These are phyloP conservation scores for Zaprionus davidi DNA, from an alignment of 1,140 invertebrate species.

Conservation along the genomic window DNA sequence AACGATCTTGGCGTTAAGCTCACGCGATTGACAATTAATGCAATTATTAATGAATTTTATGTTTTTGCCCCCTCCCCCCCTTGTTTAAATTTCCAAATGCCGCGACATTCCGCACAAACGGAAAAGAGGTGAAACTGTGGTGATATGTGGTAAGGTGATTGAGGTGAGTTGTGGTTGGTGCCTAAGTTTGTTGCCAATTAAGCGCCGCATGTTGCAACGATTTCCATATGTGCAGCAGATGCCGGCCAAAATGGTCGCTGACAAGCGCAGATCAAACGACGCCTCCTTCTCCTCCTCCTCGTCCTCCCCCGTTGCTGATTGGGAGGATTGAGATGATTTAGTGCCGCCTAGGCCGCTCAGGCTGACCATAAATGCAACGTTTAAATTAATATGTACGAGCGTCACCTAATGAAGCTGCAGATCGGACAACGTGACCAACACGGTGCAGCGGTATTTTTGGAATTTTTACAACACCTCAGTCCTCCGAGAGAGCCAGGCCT, in stretches of 20 bases:
- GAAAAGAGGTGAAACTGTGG: not conserved
- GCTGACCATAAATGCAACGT: slow-evolving; percentile 61
- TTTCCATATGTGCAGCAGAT: slow-evolving; percentile 50
- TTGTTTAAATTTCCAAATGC: slow-evolving; percentile 14
- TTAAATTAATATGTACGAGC: slow-evolving; percentile 81
- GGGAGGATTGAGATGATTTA: slow-evolving; percentile 71
- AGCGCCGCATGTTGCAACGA: slow-evolving; percentile 47
- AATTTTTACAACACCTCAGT: slow-evolving; percentile 77
- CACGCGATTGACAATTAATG: slow-evolving; percentile 22
- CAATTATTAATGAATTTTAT: slow-evolving; percentile 34
- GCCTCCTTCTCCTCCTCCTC: not conserved
- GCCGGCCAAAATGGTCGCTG: slow-evolving; percentile 50
- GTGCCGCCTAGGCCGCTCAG: slow-evolving; percentile 43
- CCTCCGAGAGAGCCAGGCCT: slow-evolving; percentile 25
- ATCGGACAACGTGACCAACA: slow-evolving; percentile 65
- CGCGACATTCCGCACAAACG: slow-evolving; percentile 5
- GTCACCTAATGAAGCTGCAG: slow-evolving; percentile 75
- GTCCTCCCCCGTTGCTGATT: slow-evolving; percentile 17
- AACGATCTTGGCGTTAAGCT: slow-evolving; percentile 26
- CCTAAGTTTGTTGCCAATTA: slow-evolving; percentile 46
- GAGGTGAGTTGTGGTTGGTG: not conserved
- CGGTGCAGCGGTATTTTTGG: slow-evolving; percentile 72
- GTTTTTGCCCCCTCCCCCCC: not conserved
- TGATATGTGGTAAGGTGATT: not conserved
- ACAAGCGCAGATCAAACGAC: slow-evolving; percentile 68